Evolutionary conservation across 2,888 invertebrate genomes (phyloP), one percentile per base, ranked within the genome.

Genomic region (Eupeodes luniger): DNA sequence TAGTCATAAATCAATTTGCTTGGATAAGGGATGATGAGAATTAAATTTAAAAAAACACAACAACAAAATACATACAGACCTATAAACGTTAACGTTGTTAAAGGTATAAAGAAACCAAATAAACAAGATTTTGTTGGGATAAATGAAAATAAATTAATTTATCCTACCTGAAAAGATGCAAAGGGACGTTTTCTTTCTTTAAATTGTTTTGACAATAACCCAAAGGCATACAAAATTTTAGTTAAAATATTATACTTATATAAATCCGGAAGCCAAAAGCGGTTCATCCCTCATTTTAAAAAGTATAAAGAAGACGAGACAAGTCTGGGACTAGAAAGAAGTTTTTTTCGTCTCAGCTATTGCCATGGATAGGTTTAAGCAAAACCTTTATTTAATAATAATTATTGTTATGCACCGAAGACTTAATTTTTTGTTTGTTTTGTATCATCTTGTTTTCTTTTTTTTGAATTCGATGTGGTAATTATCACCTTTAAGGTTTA

Each of bases 1-100:
- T 84, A 85, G 81, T 88, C 88, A 88, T 88, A 88, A 88, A 88
- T 88, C 88, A 88, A 85, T 85, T 85, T 85, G 64, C 87, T 57
- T 69, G 80, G 53, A 44, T 34, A 57, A 19, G 61, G 19, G 67
- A 57, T 53, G 72, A 70, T 53, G 72, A 70, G 59, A 51, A 64
- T 69, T 69, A 55, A 69, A 55, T 69, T 57, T 3, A 57, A 34
- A 57, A 47, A 47, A 47, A 47, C 27, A 19, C 19, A 19, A 19
- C 19, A 19, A 19, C 19, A 19, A 19, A 19, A 19, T 19, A 19
- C 27, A 3, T 27, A 27, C 27, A 27, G 27, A 47, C 10, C 10
- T 11, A 10, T 27, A 27, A 5, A 57, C 1, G 11, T 27, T 27
- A 27, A 27, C 27, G 27, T 27, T 27, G 27, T 1, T 27, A 27